Conservation (phyloP, 2,797 vertebrate species). For the Siniperca obscura region DNA sequence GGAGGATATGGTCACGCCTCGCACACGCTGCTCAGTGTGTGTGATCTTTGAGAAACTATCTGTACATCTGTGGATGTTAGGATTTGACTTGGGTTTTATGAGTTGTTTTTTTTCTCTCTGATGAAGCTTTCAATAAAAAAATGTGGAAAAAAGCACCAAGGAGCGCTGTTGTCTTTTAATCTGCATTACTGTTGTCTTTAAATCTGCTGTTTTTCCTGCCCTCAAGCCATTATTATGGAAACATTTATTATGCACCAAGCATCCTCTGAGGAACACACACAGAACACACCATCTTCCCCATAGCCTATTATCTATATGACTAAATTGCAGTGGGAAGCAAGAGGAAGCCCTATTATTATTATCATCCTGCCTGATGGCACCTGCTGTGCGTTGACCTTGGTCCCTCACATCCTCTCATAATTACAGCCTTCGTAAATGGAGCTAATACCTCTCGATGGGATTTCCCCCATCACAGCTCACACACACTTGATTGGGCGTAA, state of each 20-base stretch:
- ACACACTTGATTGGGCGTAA: slow-evolving; percentile 73
- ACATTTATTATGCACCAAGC: slow-evolving; percentile 57
- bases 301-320: slow-evolving; percentile 74
- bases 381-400: slow-evolving; percentile 77
- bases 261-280: slow-evolving; percentile 40
- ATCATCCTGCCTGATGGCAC: slow-evolving; percentile 70
- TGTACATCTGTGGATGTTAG: slow-evolving; percentile 98
- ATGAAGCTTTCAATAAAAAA: slow-evolving; percentile 99
- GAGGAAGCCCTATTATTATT: slow-evolving; percentile 75
- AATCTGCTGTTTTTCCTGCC: slow-evolving; percentile 48
- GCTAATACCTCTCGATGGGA: slow-evolving; percentile 75
- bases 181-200: slow-evolving; percentile 51
- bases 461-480: slow-evolving; percentile 58
- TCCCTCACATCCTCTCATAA: slow-evolving; percentile 73
- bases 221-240: slow-evolving; percentile 47
- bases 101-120: slow-evolving; percentile 89
- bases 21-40: slow-evolving; percentile 79
- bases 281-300: slow-evolving; percentile 30
- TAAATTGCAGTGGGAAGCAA: slow-evolving; percentile 70
- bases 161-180: slow-evolving; percentile 55
- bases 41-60: slow-evolving; percentile 86
- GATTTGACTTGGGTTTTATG: slow-evolving; percentile 93
- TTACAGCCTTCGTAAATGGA: slow-evolving; percentile 77
- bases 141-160: slow-evolving; percentile 72
- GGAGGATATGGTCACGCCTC: slow-evolving; percentile 79